Evolutionary conservation across 2,113 vertebrate species (phyloP).

Genomic region (Phoenicopterus ruber): DNA sequence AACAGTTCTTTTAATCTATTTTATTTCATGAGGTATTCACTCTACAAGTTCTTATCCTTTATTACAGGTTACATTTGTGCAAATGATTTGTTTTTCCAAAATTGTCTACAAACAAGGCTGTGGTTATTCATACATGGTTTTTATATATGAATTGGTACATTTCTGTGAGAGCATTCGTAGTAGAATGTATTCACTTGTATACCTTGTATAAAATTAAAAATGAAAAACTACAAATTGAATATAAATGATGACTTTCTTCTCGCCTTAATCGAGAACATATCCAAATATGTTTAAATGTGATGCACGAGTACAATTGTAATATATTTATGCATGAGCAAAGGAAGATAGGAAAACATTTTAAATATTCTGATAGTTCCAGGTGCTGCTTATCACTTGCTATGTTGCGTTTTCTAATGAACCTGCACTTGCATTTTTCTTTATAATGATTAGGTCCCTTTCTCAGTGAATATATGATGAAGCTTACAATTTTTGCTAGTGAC

Average conservation of each 20-base stretch:
- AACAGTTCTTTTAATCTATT: neutral
- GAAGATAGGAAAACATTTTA: neutral
- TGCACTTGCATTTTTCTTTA: neutral
- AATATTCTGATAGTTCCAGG: neutral
- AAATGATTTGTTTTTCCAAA: neutral
- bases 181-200: neutral
- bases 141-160: neutral
- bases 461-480: neutral
- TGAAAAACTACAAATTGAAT: neutral
- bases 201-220: neutral
- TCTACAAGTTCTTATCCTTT: neutral
- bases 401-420: neutral
- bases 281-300: neutral
- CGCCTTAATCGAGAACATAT: neutral
- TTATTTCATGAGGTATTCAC: neutral
- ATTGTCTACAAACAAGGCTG: accelerated
- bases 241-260: neutral
- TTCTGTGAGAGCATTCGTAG: neutral
- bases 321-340: neutral
- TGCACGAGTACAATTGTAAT: neutral
- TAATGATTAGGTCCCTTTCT: neutral
- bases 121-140: neutral
- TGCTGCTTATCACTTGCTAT: neutral
- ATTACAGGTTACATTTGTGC: neutral
- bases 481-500: neutral